phyloP scores from a whole-genome alignment of 2,113 vertebrate genomes.

The Microtus oregoni region DNA sequence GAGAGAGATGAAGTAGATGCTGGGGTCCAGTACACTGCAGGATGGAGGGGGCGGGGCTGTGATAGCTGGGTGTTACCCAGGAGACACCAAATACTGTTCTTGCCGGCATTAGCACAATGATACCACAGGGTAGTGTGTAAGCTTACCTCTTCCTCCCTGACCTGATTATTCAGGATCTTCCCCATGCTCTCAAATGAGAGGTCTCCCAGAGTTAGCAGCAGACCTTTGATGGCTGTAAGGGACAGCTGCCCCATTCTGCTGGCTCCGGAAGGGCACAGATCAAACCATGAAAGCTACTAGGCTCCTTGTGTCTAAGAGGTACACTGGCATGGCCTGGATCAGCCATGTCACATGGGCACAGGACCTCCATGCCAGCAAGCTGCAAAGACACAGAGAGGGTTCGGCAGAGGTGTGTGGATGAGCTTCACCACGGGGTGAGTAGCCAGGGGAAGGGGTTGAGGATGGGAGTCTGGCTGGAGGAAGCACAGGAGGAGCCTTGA shows the following conservation, averaged over 20 bases:
- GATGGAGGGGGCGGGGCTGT: rapidly evolving
- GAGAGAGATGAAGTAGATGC: rapidly evolving
- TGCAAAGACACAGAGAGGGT: rapidly evolving
- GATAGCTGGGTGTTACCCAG: neutral
- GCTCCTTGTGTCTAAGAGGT: neutral
- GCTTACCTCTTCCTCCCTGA: neutral
- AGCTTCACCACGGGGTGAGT: neutral
- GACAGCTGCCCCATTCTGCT: rapidly evolving
- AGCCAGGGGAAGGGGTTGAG: neutral
- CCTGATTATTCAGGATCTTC: rapidly evolving
- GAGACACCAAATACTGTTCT: neutral
- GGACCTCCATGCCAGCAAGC: neutral
- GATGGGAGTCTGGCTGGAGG: too few relatives aligned
- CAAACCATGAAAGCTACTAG: rapidly evolving
- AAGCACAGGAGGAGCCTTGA: neutral
- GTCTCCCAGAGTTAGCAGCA: rapidly evolving
- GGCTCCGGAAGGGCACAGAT: rapidly evolving
- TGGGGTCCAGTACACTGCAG: rapidly evolving
- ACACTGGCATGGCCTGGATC: neutral
- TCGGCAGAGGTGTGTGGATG: neutral
- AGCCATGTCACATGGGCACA: neutral
- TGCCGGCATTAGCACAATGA: neutral
- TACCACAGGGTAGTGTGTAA: neutral
- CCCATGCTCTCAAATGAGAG: neutral
- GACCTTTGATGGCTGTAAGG: too few relatives aligned